These are phyloP conservation scores for Micronycteris hirsuta DNA, from an alignment of 2,113 vertebrate genomes.

Conservation along the genomic window DNA sequence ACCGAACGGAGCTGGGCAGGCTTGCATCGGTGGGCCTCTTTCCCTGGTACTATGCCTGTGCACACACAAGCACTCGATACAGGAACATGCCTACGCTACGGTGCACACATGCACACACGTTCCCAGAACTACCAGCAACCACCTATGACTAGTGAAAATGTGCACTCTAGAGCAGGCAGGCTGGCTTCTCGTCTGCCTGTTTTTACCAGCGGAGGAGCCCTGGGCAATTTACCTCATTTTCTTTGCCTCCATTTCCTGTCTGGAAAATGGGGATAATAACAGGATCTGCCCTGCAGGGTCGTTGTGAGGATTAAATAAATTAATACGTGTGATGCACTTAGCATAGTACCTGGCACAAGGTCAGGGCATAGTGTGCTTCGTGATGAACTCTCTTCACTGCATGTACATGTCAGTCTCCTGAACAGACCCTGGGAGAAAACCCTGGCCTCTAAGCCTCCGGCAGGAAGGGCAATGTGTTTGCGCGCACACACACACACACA, in stretches of 20 bases:
- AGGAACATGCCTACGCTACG: too few species aligned
- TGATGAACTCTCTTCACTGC: neutral
- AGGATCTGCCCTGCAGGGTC: neutral
- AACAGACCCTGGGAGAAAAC: neutral
- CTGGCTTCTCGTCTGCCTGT: neutral
- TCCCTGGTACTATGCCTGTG: neutral
- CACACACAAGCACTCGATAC: neutral
- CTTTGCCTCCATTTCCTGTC: neutral
- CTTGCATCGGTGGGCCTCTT: neutral
- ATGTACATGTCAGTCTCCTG: neutral
- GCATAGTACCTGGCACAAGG: neutral
- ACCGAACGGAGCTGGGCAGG: neutral
- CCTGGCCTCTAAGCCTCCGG: neutral
- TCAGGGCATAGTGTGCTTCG: neutral
- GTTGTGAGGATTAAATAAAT: neutral
- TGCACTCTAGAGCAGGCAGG: neutral
- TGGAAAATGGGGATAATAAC: neutral
- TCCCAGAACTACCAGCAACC: neutral
- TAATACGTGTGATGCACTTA: neutral
- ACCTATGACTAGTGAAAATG: neutral
- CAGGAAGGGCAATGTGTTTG: neutral
- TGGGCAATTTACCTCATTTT: neutral
- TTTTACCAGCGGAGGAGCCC: neutral
- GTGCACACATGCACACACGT: rapidly evolving
- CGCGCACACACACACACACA: too few species aligned